Base-by-base conservation (phyloP, 2,113 vertebrate genomes). In the Tiliqua scincoides region DNA sequence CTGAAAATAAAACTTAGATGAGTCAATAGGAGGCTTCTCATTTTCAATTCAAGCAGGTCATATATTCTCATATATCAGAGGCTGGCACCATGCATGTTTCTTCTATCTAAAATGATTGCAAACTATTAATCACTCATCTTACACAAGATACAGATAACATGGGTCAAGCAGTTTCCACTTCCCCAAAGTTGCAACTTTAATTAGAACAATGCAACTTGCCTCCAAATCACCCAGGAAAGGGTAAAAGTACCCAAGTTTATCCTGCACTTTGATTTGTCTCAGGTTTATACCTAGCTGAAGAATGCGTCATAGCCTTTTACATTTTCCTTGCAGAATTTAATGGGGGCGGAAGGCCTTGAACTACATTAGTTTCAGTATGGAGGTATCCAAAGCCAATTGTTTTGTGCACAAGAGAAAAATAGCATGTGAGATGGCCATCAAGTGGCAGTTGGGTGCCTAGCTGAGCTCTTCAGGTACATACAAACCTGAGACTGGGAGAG, bases 61-160 rank as follows among this genome's bases (percentile, higher is more conserved):
- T 23, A 87, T 89, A 90, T 89, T 91, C 83, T n/a, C n/a, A 35
- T 86, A 77, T 43, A 85, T 32, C 48, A 79, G 68, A 61, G 57
- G 77, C 40, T 0, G 83, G 90, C 80, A 67, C 79, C 59, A 54
- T 11, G 0, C 17, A 27, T 43, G 63, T 78, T 67, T 27, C 21
- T 43, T 79, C 62, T 54, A 79, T 57, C 79, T 79, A 67, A 83
- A 65, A 40, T 71, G 11, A 54, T 2, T 37, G 74, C 48, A 4
- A 80, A 67, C 12, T 77, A 63, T 62, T 86, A 14, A 18, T 54
- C n/a, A n/a, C 40, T 71, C 48, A 70, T 23, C 12, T 11, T 37
- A 1, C 74, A 77, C 23, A 65, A 2, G 40, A 59, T 76, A 57
- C 0, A 67, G 68, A 35, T 35, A 84, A 9, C 12, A 0, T n/a